Percentiles rank a stretch among this genome's conserved stretches.
Conservation (phyloP, 1,140 invertebrate species). For the Caerostris darwini region DNA sequence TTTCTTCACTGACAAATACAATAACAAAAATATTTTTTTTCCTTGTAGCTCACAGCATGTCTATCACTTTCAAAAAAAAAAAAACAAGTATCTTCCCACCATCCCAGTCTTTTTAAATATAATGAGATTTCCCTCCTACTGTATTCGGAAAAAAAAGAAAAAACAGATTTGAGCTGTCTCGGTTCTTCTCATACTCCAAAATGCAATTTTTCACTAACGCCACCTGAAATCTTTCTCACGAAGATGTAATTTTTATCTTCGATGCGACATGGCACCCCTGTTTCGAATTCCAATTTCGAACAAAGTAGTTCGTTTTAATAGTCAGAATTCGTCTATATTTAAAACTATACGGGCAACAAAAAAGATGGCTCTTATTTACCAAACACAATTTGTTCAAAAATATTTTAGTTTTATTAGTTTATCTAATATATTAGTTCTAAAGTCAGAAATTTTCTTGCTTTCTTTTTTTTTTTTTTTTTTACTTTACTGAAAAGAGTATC, state of each 20-base stretch:
- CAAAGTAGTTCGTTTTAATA: neutral
- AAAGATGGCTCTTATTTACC: too few species aligned
- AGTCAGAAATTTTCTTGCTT: too few species aligned
- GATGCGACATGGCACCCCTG: neutral
- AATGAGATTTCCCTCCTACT: constrained; percentile 14
- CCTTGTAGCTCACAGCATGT: too few species aligned
- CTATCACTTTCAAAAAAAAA: neutral
- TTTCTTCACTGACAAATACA: too few species aligned
- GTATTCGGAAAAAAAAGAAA: neutral
- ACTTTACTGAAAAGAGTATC: too few species aligned
- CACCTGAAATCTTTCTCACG: constrained; percentile 21
- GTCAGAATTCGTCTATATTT: too few species aligned
- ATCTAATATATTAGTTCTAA: too few species aligned
- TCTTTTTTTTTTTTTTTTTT: too few species aligned
- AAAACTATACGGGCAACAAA: too few species aligned
- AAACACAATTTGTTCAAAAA: too few species aligned
- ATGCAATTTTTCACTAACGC: neutral
- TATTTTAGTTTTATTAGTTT: too few species aligned
- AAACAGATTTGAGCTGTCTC: neutral
- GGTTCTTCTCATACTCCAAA: neutral
- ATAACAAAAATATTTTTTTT: too few species aligned
- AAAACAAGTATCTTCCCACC: neutral
- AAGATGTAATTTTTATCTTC: neutral
- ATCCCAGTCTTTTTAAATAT: neutral
- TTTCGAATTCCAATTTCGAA: neutral